Evolutionary conservation across 2,113 vertebrate species (phyloP), one percentile per base, ranked within the genome.

Genomic region (Neotragus moschatus): DNA sequence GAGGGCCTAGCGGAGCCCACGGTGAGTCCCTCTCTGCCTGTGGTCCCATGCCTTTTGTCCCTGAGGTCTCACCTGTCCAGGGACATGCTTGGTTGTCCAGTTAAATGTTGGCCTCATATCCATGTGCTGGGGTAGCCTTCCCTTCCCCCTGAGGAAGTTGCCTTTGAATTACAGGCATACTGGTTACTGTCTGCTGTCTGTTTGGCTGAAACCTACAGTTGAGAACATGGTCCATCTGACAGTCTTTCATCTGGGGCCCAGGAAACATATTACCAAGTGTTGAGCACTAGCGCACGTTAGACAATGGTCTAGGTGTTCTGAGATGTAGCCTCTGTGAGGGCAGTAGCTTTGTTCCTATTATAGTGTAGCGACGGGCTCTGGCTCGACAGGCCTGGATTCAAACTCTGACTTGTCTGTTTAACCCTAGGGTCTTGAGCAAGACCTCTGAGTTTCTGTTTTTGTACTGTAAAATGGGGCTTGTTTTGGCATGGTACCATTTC

Each of bases 251-350:
- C 6, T 60, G n/a, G 25, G 43, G n/a, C 58, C 39, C 85, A 36
- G 21, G 47, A 53, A 39, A 49, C 11, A 7, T 3, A n/a, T 56
- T 51, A 30, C 47, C 14, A 9, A 30, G 25, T 21, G n/a, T 7
- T 13, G 79, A 51, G 17, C 58, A 10, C 63, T 45, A 1, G 2
- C 2, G 1, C 0, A 0, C 28, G 26, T 23, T 26, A 25, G n/a
- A 3, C 11, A 3, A 70, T 16, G 43, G 80, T 7, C 45, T 15
- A 2, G 30, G 88, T 5, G 28, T 90, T 43, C 90, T 60, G 39
- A 17, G 25, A 2, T 73, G 16, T 7, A 9, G 36, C 19, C 84
- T 49, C 36, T 9, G 11, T 23, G 75, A 80, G 49, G n/a, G 63
- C 66, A 28, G 9, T 11, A 21, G n/a, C 15, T n/a, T 26, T 94